Percentiles rank a stretch among this genome's conserved stretches.
These are phyloP conservation scores for Neopipo cinnamomea DNA, from an alignment of 2,113 vertebrate genomes.

Conservation along the genomic window DNA sequence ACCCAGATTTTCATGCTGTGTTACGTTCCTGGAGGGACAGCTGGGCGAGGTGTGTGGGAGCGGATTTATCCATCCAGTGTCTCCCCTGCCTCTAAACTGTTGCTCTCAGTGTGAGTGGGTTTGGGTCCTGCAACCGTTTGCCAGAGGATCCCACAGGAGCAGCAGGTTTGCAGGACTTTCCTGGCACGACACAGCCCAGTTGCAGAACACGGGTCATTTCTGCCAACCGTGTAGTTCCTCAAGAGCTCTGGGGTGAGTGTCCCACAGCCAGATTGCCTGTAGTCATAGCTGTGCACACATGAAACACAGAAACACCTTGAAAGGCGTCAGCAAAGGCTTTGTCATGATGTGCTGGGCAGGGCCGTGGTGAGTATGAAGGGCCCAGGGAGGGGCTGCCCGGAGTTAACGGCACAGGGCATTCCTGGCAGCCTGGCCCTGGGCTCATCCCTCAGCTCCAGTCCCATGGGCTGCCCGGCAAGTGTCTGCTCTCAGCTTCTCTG, in stretches of 20 bases:
- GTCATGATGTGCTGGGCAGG: neutral
- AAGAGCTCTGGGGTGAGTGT: neutral
- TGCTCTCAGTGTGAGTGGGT: neutral
- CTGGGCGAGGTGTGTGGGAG: neutral
- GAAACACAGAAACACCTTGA: neutral
- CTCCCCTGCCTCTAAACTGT: neutral
- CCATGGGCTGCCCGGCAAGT: neutral
- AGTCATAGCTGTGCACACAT: neutral
- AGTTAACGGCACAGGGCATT: neutral
- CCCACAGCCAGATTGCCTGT: neutral
- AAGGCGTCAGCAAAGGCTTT: neutral
- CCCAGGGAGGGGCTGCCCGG: neutral
- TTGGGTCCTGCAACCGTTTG: neutral
- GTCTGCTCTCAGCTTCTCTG: neutral
- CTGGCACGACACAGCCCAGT: fast-evolving
- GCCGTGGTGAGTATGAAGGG: neutral
- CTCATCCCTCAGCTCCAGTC: neutral
- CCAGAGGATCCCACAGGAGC: neutral
- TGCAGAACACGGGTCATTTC: neutral
- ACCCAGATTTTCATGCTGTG: neutral
- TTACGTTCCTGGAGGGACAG: fast-evolving
- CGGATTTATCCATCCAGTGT: neutral
- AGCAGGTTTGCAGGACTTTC: neutral
- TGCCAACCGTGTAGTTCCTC: neutral
- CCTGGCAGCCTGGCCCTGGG: neutral